Evolutionary conservation across 2,888 invertebrate genomes (phyloP), one percentile per base, ranked within the genome.

Genomic region (Pyrgus malvae): DNA sequence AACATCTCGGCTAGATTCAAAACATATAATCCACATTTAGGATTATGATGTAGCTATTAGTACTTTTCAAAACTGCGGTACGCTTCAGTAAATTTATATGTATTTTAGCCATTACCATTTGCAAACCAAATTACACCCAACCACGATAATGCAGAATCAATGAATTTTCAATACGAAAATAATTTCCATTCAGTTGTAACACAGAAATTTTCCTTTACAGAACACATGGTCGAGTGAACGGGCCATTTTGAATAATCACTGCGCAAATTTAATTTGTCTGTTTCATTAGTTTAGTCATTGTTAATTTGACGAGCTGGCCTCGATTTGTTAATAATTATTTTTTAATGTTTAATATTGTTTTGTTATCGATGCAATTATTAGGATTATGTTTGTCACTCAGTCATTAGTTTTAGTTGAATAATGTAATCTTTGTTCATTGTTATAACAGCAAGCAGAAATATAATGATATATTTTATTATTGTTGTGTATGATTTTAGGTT

Each of bases 201-300:
- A 42, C 12, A 19, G 11, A n/a, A 11, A 14, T 48, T 58, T 58
- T 67, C 54, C 56, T 62, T 65, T 61, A 60, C 80, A 90, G 90
- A 90, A 57, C 90, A 90, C 70, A 90, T 90, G 86, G 90, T 90
- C 64, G 90, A 90, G 70, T 90, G 74, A 80, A 69, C 31, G 29
- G 48, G 35, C 12, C 31, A 45, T 58, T 60, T 41, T n/a, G 12
- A 12, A 46, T 57, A 54, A 41, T 48, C 55, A 57, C 58, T 54
- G 58, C 50, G 55, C 46, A 31, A 38, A 48, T 48, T 41, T 31
- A 12, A 45, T 57, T 55, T 51, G 60, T 60, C 60, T 48, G 63
- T 63, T 61, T 67, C 61, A 60, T 67, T 66, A 62, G 46, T 61
- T 65, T 64, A 61, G 40, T 46, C 42, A 42, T 58, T 23, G 27